A percentile compares a stretch with the other conserved stretches of the same genome.
Conservation (phyloP, 2,888 invertebrate genomes). For the Melanchra persicariae region DNA sequence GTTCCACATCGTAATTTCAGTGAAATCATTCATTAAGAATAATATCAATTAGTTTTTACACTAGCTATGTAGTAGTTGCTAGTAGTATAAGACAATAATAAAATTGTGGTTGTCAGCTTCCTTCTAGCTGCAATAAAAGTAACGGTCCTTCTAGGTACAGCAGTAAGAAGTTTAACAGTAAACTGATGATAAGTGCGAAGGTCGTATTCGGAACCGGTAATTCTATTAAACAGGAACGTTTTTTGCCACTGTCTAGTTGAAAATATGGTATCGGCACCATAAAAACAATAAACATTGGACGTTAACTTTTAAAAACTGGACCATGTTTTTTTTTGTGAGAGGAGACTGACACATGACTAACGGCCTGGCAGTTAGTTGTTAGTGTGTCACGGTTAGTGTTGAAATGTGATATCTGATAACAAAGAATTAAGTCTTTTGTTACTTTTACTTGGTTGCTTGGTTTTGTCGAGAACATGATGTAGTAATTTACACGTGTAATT, state of each 20-base stretch:
- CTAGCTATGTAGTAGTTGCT: not conserved
- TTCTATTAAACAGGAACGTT: constrained; percentile 75
- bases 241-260: constrained; percentile 71
- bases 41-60: constrained; percentile 47
- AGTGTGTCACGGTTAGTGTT: constrained; percentile 64
- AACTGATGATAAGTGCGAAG: constrained; percentile 77
- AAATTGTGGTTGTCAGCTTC: constrained; percentile 35
- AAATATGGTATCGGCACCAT: constrained; percentile 57
- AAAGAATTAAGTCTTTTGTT: constrained; percentile 46
- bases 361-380: constrained; percentile 48
- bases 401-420: constrained; percentile 63
- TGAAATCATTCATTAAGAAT: constrained; percentile 30
- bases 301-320: constrained; percentile 76
- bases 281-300: constrained; percentile 81
- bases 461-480: constrained; percentile 26
- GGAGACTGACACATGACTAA: constrained; percentile 59
- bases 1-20: constrained; percentile 17
- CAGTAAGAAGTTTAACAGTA: constrained; percentile 62
- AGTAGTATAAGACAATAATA: not conserved
- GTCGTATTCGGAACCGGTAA: constrained; percentile 79
- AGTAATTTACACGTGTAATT: constrained; percentile 18
- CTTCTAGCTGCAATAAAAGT: constrained; percentile 46
- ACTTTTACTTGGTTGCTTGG: constrained; percentile 49
- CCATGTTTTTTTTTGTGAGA: constrained; percentile 67
- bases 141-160: constrained; percentile 68